phyloP scores from a whole-genome alignment of 2,888 invertebrate species.

The Nymphalis urticae region DNA sequence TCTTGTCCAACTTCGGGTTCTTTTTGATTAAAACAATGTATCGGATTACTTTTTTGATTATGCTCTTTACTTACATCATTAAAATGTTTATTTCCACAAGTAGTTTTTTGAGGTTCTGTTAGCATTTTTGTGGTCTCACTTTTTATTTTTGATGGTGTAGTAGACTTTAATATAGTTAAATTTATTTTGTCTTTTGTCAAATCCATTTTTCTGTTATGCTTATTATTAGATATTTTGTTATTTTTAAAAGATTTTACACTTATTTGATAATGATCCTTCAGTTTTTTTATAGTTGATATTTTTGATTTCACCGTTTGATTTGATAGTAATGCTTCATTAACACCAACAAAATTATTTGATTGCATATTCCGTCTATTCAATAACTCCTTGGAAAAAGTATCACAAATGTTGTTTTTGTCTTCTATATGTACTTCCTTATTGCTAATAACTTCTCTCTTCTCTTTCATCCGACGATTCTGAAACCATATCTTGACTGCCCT shows the following conservation, averaged over 20 bases:
- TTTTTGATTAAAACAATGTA: not conserved
- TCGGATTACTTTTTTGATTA: not conserved
- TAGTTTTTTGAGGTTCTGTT: not conserved
- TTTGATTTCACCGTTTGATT: slow-evolving; percentile 35
- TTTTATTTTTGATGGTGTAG: not conserved
- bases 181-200: not conserved
- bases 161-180: not conserved
- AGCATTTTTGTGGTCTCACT: not conserved
- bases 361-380: slow-evolving; percentile 48
- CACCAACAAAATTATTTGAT: slow-evolving; percentile 48
- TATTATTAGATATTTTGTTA: not conserved
- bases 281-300: not conserved
- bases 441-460: slow-evolving; percentile 79
- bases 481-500: slow-evolving; percentile 93
- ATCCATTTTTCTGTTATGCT: not conserved
- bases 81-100: not conserved
- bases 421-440: slow-evolving; percentile 45
- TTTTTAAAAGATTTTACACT: not conserved
- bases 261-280: slow-evolving; percentile 4
- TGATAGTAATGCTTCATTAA: slow-evolving; percentile 44
- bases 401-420: slow-evolving; percentile 40
- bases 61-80: not conserved
- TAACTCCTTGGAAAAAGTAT: slow-evolving; percentile 46
- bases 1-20: slow-evolving; percentile 45
- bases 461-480: slow-evolving; percentile 90